phyloP scores from a whole-genome alignment of 2,888 invertebrate genomes.

The Uropetala carovei region DNA sequence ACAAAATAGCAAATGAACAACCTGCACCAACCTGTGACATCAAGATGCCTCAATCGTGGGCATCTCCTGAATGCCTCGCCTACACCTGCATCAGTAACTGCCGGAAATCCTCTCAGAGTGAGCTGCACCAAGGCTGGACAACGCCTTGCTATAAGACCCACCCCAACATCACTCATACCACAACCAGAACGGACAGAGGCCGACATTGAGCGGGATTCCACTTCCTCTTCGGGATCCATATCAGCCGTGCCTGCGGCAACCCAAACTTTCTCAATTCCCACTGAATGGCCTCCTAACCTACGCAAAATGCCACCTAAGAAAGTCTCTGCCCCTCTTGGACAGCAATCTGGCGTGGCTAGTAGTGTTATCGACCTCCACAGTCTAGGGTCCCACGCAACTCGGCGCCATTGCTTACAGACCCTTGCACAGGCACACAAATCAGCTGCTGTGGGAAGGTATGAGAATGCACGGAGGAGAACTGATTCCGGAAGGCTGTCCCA shows the following conservation, averaged over 20 bases:
- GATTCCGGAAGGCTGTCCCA: constrained; percentile 49
- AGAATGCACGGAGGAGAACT: constrained; percentile 14
- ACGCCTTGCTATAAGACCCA: constrained; percentile 85
- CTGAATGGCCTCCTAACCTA: constrained; percentile 23
- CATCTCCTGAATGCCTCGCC: constrained; percentile 88
- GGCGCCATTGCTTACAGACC: constrained; percentile 86
- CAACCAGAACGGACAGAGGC: neutral
- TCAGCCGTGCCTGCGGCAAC: constrained; percentile 37
- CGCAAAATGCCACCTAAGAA: constrained; percentile 37
- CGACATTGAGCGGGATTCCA: constrained; percentile 45
- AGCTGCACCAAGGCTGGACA: constrained; percentile 90
- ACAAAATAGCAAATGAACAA: neutral
- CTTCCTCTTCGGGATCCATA: constrained; percentile 44
- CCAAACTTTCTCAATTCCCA: constrained; percentile 45
- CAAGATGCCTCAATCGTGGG: constrained; percentile 88
- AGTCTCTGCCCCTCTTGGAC: constrained; percentile 34
- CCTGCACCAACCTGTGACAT: constrained; percentile 84
- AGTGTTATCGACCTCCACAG: constrained; percentile 82
- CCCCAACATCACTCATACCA: constrained; percentile 78
- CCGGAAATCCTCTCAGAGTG: constrained; percentile 85
- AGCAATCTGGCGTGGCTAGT: constrained; percentile 42
- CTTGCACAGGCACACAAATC: constrained; percentile 86
- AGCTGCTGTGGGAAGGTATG: constrained; percentile 62
- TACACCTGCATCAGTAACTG: constrained; percentile 86
- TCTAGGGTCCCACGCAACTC: constrained; percentile 86